Percentiles rank a stretch among this genome's conserved stretches.
Conservation (phyloP, 2,113 vertebrate genomes). For the Labrus mixtus region DNA sequence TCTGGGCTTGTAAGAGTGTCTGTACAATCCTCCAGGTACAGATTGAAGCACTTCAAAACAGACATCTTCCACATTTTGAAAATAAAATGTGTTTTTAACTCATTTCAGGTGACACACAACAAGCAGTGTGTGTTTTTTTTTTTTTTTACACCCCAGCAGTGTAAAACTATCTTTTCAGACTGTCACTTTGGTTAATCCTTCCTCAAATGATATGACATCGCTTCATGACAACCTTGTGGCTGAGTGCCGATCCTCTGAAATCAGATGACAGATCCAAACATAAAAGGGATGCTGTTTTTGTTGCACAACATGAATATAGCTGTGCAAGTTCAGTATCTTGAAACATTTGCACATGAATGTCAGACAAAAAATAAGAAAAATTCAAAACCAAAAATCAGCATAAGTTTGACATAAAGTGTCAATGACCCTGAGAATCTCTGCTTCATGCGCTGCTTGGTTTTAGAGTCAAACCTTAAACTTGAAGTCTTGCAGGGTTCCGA, state of each 20-base stretch:
- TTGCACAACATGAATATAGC: constrained; percentile 40
- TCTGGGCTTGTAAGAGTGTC: not conserved
- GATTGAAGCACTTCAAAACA: not conserved
- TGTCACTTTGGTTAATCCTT: constrained; percentile 48
- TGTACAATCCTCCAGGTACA: not conserved
- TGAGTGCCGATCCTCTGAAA: constrained; percentile 44
- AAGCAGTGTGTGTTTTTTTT: not conserved
- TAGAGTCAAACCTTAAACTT: constrained; percentile 8
- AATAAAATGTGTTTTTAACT: not conserved
- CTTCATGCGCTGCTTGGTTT: constrained; percentile 21
- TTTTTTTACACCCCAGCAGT: constrained; percentile 1
- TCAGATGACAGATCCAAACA: constrained; percentile 43
- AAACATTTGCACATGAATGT: constrained; percentile 40
- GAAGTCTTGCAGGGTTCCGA: not conserved
- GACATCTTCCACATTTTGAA: not conserved
- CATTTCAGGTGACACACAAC: not conserved
- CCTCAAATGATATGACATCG: constrained; percentile 43
- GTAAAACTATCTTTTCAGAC: constrained; percentile 40
- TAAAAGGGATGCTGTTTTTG: constrained; percentile 54
- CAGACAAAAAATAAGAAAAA: constrained; percentile 30
- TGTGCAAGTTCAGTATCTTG: constrained; percentile 47
- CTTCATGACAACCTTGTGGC: constrained; percentile 44
- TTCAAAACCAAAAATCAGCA: too few species aligned
- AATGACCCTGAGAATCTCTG: constrained; percentile 32
- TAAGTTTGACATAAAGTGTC: constrained; percentile 2